Evolutionary conservation across 2,888 invertebrate species (phyloP).

Genomic region (Drosophila phalerata): DNA sequence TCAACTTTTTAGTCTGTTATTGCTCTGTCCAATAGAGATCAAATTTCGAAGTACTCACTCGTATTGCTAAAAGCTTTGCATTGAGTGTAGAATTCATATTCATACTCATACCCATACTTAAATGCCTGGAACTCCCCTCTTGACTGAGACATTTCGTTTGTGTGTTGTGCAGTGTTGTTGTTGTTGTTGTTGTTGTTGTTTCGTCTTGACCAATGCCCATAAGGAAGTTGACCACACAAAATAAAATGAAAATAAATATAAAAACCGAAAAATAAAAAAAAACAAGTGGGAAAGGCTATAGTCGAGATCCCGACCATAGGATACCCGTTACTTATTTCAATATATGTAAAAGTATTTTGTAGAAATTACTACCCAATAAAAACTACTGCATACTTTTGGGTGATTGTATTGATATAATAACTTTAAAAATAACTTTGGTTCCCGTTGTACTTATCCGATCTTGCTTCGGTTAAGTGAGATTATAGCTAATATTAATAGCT

Average conservation of each 20-base stretch:
- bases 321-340: too few species aligned
- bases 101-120: slow-evolving; percentile 10
- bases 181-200: slow-evolving; percentile 13
- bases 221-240: slow-evolving; percentile 58
- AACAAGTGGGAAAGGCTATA: too few species aligned
- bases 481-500: too few species aligned
- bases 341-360: too few species aligned
- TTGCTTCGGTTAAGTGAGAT: too few species aligned
- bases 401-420: too few species aligned
- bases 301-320: too few species aligned
- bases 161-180: slow-evolving; percentile 33
- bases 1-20: slow-evolving; percentile 36
- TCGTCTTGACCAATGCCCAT: slow-evolving; percentile 43
- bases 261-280: background rate
- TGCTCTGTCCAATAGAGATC: slow-evolving; percentile 30
- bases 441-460: too few species aligned
- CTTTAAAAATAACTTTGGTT: too few species aligned
- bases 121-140: background rate
- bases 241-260: slow-evolving; percentile 37
- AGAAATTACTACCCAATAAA: too few species aligned
- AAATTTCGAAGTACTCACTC: slow-evolving; percentile 30
- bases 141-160: slow-evolving; percentile 5
- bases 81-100: slow-evolving; percentile 42
- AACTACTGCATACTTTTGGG: too few species aligned
- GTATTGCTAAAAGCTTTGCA: slow-evolving; percentile 13